Base-by-base conservation (phyloP, 2,888 invertebrate species). In the Hemithea aestivaria region DNA sequence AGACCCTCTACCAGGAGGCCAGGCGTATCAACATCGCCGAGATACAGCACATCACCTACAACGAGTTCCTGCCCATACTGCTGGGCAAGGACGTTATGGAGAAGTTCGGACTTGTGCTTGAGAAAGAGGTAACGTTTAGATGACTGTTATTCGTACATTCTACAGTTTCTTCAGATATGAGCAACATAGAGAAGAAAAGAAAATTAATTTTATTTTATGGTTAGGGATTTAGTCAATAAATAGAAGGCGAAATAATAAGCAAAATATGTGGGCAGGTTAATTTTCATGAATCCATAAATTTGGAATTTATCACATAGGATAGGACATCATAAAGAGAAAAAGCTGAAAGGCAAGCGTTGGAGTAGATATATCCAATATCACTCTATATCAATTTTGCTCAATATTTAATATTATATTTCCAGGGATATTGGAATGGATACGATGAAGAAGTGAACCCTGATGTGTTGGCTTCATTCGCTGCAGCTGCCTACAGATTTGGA, bases 41-140 rank as follows among this genome's bases (percentile, higher is more conserved):
- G 71, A 93, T 96, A 40, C 96, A 96, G 67, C 96, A 96, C 65
- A 92, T 96, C 40, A 96, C 96, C 0, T 96, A 91, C 79, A 96
- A 96, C 65, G 96, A 96, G 75, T 96, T 96, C 76, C 76, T 96
- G 54, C 96, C 96, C 7, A 94, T 96, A 57, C 77, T 96, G 6
- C 89, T 96, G 11, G 96, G 96, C 20, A 96, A 96, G 71, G 95
- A 96, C 60, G 93, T 96, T 21, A 96, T 96, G 96, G 92, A 94
- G 66, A 96, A 96, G 76, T 96, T 96, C 63, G 95, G 95, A 27
- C 87, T 97, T 39, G 89, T 96, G 9, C 87, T 95, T 2, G 91
- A 94, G 53, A 96, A 95, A 84, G 91, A 95, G 66, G 95, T 88
- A 61, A 43, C 7, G 7, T 22, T n/a, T 27, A 10, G 9, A 10